Evolutionary conservation across 2,888 invertebrate species (phyloP).

Genomic region (Lasioglossum oenotherae): DNA sequence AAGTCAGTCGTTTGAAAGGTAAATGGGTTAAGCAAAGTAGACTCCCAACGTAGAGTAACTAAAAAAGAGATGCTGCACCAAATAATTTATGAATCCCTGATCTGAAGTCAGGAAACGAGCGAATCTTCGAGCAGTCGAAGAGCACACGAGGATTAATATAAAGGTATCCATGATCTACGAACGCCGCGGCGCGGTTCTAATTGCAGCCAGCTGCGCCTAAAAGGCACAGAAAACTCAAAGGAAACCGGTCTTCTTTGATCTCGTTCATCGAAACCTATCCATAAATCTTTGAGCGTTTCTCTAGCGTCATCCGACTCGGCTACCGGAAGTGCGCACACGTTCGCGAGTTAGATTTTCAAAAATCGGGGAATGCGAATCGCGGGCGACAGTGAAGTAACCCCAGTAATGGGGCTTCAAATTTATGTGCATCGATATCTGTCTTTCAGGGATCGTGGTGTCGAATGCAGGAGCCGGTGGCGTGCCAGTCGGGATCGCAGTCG

Average conservation of each 20-base stretch:
- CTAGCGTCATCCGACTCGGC: not conserved
- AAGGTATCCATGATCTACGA: not conserved
- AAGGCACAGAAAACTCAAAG: not conserved
- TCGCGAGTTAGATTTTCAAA: not conserved
- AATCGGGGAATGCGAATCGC: not conserved
- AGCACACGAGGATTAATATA: not conserved
- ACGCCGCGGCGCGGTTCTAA: not conserved
- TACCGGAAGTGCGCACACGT: not conserved
- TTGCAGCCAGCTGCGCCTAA: not conserved
- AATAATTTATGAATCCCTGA: not conserved
- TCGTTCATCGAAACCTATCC: not conserved
- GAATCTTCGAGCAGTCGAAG: not conserved
- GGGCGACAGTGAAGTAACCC: not conserved
- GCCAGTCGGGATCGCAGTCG: slow-evolving; percentile 94
- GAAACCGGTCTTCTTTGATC: not conserved
- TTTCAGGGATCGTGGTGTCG: slow-evolving; percentile 80
- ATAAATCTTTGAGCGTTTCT: not conserved
- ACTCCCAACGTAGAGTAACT: not conserved
- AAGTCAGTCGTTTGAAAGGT: not conserved
- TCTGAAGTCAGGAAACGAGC: not conserved
- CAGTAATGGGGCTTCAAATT: slow-evolving; percentile 29
- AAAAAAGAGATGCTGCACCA: not conserved
- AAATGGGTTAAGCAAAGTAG: not conserved
- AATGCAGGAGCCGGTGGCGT: slow-evolving; percentile 85
- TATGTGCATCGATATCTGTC: slow-evolving; percentile 25